A percentile compares a stretch with the other conserved stretches of the same genome.
Evolutionary conservation across 2,888 invertebrate genomes (phyloP).

Genomic region (Ramazzottius varieornatus): DNA sequence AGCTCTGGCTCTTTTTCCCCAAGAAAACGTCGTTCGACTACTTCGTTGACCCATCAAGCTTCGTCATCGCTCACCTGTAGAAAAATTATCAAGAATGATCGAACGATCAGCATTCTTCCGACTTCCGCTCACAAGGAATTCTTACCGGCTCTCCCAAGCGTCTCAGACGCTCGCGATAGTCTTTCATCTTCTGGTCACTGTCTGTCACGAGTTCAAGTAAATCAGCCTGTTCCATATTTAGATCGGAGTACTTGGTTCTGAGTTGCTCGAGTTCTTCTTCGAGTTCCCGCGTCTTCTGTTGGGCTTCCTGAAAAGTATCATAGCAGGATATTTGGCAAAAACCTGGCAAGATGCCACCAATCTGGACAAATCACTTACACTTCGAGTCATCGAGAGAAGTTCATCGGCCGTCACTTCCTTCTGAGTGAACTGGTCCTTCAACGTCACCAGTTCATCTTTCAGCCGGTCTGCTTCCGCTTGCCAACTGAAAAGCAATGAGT

Average conservation of each 20-base stretch:
- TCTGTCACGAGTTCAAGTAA: conserved; percentile 61
- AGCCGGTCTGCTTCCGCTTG: conserved; percentile 11
- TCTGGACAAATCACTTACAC: no score
- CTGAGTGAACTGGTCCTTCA: neutral
- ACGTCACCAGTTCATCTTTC: conserved; percentile 9
- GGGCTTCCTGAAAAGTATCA: neutral
- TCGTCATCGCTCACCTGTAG: conserved; percentile 7
- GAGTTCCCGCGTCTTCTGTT: conserved; percentile 7
- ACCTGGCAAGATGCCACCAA: no score
- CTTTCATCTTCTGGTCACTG: conserved; percentile 45
- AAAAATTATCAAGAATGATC: no score
- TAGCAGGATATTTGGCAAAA: neutral
- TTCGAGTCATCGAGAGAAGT: neutral
- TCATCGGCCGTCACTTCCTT: neutral
- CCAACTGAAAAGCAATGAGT: conserved; percentile 4
- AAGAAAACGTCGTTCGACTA: neutral
- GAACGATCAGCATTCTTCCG: neutral
- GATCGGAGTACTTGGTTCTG: conserved; percentile 27
- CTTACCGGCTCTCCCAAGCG: conserved; percentile 16
- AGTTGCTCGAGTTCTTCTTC: conserved; percentile 35
- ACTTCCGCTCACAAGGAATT: neutral
- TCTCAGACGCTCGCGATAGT: conserved; percentile 31
- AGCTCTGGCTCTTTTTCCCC: no score
- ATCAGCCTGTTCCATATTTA: conserved; percentile 75
- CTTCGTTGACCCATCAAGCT: conserved; percentile 4